Percentiles rank a stretch among this genome's conserved stretches.
Conservation (phyloP, 1,140 invertebrate genomes). For the Papilio dardanus region DNA sequence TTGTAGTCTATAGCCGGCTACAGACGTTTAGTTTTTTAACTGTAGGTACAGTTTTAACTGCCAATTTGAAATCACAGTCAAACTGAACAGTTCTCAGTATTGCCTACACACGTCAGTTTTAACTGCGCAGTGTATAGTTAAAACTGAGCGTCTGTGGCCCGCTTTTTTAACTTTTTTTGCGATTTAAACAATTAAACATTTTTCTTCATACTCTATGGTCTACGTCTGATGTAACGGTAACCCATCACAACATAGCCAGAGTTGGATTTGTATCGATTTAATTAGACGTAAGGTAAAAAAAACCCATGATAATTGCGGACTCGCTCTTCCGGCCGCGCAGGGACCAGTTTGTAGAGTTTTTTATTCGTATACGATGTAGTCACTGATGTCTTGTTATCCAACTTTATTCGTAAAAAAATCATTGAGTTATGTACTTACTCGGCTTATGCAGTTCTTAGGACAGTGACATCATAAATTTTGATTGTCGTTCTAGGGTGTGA, state of each 20-base stretch:
- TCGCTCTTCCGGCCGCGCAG: constrained; percentile 8
- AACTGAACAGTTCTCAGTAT: too few species aligned
- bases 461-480: background rate
- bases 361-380: constrained; percentile 7
- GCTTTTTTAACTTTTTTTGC: too few species aligned
- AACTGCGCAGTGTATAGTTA: too few species aligned
- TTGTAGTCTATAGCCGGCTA: too few species aligned
- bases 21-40: too few species aligned
- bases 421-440: background rate
- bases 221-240: constrained; percentile 19
- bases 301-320: constrained; percentile 16
- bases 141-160: too few species aligned
- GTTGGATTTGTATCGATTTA: constrained; percentile 28
- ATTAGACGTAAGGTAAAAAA: constrained; percentile 27
- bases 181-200: background rate
- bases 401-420: constrained; percentile 11
- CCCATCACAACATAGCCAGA: constrained; percentile 21
- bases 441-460: background rate
- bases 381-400: constrained; percentile 1
- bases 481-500: too few species aligned
- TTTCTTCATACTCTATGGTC: background rate
- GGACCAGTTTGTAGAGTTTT: constrained; percentile 20
- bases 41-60: too few species aligned
- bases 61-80: too few species aligned
- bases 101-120: too few species aligned